Evolutionary conservation across 2,113 vertebrate species (phyloP), one percentile per base, ranked within the genome.

Genomic region (Oreochromis spilurus): DNA sequence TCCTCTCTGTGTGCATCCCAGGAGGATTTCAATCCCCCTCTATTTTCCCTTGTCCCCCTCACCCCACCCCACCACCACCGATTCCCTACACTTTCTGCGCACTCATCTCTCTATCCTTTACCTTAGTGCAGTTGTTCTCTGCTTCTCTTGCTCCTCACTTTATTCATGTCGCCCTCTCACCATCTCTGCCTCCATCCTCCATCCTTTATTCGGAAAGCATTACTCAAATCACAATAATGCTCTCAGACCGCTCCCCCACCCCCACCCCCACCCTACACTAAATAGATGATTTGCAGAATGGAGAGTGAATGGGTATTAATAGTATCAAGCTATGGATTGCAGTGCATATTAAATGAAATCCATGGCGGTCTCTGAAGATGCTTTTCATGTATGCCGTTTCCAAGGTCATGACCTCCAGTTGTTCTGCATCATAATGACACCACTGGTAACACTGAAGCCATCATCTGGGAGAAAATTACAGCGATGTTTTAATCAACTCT

Each of bases 1-100:
- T 95, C 93, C 94, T 93, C 90, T 93, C 87, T 91, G 89, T 87
- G 87, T 92, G 91, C 72, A 72, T 95, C 95, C 92, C 82, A 2
- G 48, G 93, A 94, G 93, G 89, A 92, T 92, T 94, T 92, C 89
- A 91, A 78, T 87, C 93, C 89, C 82, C 82, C 79, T 86, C 82
- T 57, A 62, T 87, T 88, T 83, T 90, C 89, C 60, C 83, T 78
- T 48, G 29, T 55, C 50, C 24, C 81, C 11, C 29, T 24, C 24
- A 53, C 53, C 38, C 45, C 52, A 54, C 80, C 34, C 31, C 60
- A 38, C 34, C 75, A 58, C 88, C 65, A 45, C 81, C 40, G 77
- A 88, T 80, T 86, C 81, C 81, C 84, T 31, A 77, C 19, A 78
- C 83, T 91, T 75, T 88, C 84, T 75, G 75, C 81, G 80, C 84